Evolutionary conservation across 2,113 vertebrate genomes (phyloP).

Genomic region (Perognathus longimembris): DNA sequence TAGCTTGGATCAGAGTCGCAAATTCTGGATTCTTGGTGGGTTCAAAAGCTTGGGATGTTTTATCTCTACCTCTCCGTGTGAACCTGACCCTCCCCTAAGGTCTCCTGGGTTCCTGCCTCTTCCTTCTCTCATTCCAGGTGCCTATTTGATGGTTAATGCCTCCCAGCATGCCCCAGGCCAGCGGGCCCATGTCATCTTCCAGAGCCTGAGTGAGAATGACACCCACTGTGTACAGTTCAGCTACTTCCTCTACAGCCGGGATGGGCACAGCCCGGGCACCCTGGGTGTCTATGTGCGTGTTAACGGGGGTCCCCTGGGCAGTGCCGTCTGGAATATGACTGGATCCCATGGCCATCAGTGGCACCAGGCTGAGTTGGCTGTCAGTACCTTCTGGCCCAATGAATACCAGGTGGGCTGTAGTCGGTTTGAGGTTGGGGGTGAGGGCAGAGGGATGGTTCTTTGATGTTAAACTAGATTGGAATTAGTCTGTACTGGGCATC

Average conservation of each 20-base stretch:
- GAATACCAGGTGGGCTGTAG: slow-evolving; percentile 95
- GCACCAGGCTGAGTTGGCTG: slow-evolving; percentile 97
- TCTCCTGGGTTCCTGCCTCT: background rate
- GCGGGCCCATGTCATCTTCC: slow-evolving; percentile 93
- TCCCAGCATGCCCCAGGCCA: slow-evolving; percentile 94
- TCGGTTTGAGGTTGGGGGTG: background rate
- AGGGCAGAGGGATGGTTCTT: background rate
- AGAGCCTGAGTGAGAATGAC: slow-evolving; percentile 97
- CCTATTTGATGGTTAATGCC: slow-evolving; percentile 97
- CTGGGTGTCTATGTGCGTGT: slow-evolving; percentile 93
- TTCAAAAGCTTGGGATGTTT: slow-evolving; percentile 42
- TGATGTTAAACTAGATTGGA: slow-evolving; percentile 4
- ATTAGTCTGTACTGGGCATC: background rate
- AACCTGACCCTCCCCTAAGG: slow-evolving; percentile 71
- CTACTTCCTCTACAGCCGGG: slow-evolving; percentile 96
- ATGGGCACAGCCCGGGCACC: slow-evolving; percentile 94
- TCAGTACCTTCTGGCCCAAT: slow-evolving; percentile 98
- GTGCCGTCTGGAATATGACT: slow-evolving; percentile 93
- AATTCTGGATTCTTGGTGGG: slow-evolving; percentile 21
- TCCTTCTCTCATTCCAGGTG: slow-evolving; percentile 86
- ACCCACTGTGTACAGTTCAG: slow-evolving; percentile 99
- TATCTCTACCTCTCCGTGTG: background rate
- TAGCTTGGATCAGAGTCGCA: background rate
- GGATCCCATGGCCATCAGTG: slow-evolving; percentile 94
- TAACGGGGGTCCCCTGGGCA: slow-evolving; percentile 93